These are phyloP conservation scores for Plestiodon gilberti DNA, from an alignment of 2,113 vertebrate genomes.

Conservation along the genomic window DNA sequence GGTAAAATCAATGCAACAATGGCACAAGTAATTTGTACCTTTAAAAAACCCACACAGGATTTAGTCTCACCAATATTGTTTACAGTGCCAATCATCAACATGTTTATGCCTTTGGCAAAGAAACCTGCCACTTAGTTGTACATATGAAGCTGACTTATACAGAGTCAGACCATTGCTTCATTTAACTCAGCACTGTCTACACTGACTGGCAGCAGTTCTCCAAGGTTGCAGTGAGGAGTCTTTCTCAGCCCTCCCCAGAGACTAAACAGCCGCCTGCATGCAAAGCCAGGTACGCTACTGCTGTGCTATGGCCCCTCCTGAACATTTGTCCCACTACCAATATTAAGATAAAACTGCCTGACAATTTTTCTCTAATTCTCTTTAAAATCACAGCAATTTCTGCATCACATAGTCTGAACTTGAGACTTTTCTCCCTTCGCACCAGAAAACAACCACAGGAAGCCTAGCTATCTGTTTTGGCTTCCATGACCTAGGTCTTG, in stretches of 20 bases:
- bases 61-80: not conserved
- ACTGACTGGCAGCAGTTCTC: too few relatives aligned
- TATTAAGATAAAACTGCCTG: not conserved
- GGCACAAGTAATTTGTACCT: not conserved
- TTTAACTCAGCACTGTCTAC: too few relatives aligned
- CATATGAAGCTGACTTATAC: too few relatives aligned
- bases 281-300: not conserved
- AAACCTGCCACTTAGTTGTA: not conserved
- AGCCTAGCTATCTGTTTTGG: not conserved
- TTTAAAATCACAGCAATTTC: not conserved
- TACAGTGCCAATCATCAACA: not conserved
- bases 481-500: not conserved
- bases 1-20: not conserved
- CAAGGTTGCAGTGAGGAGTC: too few relatives aligned
- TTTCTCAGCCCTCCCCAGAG: too few relatives aligned
- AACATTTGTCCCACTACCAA: not conserved
- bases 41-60: not conserved
- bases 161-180: too few relatives aligned
- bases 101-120: not conserved
- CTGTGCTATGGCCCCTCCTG: not conserved
- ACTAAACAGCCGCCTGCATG: too few relatives aligned
- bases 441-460: not conserved
- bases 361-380: not conserved
- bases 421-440: not conserved
- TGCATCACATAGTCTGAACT: rapidly evolving